A percentile compares a stretch with the other conserved stretches of the same genome.
Conservation (phyloP, 2,797 vertebrate genomes). For the Botia kubotai region DNA sequence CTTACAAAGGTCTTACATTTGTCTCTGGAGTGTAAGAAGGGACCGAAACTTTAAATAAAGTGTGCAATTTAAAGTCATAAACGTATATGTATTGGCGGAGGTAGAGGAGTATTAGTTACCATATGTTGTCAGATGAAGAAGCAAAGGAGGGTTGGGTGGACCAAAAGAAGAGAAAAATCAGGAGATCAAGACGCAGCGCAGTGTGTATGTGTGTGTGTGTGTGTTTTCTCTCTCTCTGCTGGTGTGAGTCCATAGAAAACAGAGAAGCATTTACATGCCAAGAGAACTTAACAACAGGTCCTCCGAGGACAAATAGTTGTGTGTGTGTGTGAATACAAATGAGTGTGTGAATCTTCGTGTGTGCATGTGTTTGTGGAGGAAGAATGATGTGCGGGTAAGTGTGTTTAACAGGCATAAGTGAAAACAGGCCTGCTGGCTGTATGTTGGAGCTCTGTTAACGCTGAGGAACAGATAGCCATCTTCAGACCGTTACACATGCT, state of each 20-base stretch:
- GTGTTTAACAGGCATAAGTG: constrained; percentile 48
- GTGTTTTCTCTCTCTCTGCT: constrained; percentile 71
- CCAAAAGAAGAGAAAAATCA: background rate
- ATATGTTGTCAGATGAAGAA: too few relatives aligned
- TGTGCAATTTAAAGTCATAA: too few relatives aligned
- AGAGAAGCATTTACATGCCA: constrained; percentile 66
- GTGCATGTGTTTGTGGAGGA: background rate
- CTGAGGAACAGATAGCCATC: constrained; percentile 20
- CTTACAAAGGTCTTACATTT: too few relatives aligned
- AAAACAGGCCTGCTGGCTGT: constrained; percentile 46
- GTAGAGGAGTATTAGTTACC: too few relatives aligned
- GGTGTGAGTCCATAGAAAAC: constrained; percentile 67
- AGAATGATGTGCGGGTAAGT: constrained; percentile 44
- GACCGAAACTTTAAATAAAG: too few relatives aligned
- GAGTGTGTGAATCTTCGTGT: constrained; percentile 36
- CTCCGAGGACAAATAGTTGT: constrained; percentile 78
- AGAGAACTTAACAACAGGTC: constrained; percentile 63
- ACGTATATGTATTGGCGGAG: too few relatives aligned
- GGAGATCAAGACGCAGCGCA: background rate
- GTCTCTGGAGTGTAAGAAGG: too few relatives aligned
- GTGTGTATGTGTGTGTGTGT: constrained; percentile 64
- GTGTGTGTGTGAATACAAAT: constrained; percentile 9
- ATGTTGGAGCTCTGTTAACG: constrained; percentile 16
- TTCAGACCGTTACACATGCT: constrained; percentile 48
- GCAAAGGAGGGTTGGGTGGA: too few relatives aligned